phyloP scores from a whole-genome alignment of 2,113 vertebrate genomes.

The Peromyscus leucopus region DNA sequence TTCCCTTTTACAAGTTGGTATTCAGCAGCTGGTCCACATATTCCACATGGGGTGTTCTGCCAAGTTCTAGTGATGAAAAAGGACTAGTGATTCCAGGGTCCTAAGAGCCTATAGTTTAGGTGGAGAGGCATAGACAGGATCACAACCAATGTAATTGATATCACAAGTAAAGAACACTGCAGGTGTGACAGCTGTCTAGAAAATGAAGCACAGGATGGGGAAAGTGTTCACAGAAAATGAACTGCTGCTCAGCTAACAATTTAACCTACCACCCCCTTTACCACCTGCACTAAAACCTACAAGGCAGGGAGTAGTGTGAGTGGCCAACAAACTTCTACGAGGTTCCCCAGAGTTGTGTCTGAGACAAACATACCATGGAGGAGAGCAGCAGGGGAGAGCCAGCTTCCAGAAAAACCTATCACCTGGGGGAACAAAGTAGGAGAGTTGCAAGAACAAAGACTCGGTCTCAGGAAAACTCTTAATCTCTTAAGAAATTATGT shows the following conservation, averaged over 20 bases:
- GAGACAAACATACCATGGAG: background rate
- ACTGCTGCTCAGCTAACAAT: background rate
- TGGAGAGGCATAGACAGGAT: background rate
- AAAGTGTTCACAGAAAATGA: background rate
- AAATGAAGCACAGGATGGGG: background rate
- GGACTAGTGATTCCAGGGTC: background rate
- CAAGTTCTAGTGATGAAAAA: background rate
- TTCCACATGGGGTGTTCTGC: background rate
- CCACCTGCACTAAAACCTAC: background rate
- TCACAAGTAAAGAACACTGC: background rate
- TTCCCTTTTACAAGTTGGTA: background rate
- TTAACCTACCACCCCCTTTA: background rate
- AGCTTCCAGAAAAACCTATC: background rate
- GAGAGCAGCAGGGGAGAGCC: fast-evolving
- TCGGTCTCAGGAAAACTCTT: background rate
- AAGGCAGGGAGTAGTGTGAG: background rate
- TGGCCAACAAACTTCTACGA: background rate
- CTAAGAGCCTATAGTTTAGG: background rate
- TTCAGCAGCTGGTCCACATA: background rate
- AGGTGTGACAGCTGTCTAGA: background rate
- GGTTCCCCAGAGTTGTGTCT: background rate
- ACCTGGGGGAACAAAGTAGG: background rate
- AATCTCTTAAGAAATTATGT: constrained; percentile 14
- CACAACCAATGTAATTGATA: background rate
- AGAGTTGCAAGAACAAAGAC: background rate